Percentiles rank a stretch among this genome's conserved stretches.
phyloP scores from a whole-genome alignment of 2,797 vertebrate genomes.

The Fundulus diaphanus region DNA sequence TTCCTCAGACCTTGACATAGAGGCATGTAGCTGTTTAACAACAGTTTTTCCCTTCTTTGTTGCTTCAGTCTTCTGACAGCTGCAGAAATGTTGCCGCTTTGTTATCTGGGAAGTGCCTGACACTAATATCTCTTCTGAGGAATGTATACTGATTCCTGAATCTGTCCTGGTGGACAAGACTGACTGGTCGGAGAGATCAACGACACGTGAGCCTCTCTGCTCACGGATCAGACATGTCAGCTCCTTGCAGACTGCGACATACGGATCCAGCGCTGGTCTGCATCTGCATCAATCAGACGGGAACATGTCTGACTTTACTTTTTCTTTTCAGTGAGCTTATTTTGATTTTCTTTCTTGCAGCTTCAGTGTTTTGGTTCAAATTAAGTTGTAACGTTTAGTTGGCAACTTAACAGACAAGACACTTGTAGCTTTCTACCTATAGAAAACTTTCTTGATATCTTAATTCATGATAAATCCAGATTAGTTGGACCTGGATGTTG shows the following conservation, averaged over 20 bases:
- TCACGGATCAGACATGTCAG: background rate
- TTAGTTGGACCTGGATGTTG: no score
- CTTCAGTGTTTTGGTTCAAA: no score
- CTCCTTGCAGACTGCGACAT: background rate
- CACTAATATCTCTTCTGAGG: slow-evolving; percentile 41
- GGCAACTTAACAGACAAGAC: no score
- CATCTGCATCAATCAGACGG: background rate
- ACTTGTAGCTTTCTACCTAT: no score
- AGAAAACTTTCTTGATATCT: no score
- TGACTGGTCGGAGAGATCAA: background rate
- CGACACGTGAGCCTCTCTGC: background rate
- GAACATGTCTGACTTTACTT: background rate
- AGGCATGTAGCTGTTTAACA: background rate
- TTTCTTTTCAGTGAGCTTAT: no score
- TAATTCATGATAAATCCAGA: no score
- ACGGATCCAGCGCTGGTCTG: background rate
- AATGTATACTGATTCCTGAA: slow-evolving; percentile 53
- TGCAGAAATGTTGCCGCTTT: background rate
- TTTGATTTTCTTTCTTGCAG: no score
- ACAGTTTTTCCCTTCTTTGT: background rate
- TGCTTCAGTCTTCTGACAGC: background rate
- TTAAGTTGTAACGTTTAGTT: no score
- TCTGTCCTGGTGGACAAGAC: slow-evolving; percentile 29
- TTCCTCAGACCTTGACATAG: background rate
- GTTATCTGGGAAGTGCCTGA: slow-evolving; percentile 22